phyloP scores from a whole-genome alignment of 1,140 invertebrate genomes.

The Neodiprion pinetum region DNA sequence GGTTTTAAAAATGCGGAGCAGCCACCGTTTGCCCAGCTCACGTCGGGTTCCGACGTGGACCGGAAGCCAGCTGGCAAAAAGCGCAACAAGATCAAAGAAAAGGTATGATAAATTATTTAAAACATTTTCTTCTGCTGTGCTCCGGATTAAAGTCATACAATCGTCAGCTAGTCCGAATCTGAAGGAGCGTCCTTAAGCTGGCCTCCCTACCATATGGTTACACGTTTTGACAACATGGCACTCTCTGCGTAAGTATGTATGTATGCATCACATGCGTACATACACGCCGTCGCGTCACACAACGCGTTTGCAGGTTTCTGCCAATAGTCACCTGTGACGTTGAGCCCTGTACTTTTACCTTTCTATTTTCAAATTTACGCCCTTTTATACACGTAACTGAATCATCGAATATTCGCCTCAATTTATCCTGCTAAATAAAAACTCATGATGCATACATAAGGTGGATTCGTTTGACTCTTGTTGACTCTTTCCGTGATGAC shows the following conservation, averaged over 20 bases:
- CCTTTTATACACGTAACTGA: too few relatives aligned
- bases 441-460: too few relatives aligned
- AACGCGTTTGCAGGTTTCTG: not conserved
- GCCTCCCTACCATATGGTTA: slow-evolving; percentile 41
- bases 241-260: slow-evolving; percentile 36
- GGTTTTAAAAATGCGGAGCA: slow-evolving; percentile 77
- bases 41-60: slow-evolving; percentile 65
- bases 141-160: too few relatives aligned
- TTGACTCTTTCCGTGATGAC: too few relatives aligned
- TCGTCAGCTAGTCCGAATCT: too few relatives aligned
- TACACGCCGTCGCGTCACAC: not conserved
- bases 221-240: slow-evolving; percentile 19
- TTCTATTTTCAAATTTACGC: not conserved
- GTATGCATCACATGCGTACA: slow-evolving; percentile 10
- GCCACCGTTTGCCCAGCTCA: slow-evolving; percentile 74
- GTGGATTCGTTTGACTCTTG: too few relatives aligned
- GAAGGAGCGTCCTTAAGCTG: not conserved
- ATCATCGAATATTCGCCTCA: too few relatives aligned
- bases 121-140: slow-evolving; percentile 3
- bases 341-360: slow-evolving; percentile 1
- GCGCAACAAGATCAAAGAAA: slow-evolving; percentile 71
- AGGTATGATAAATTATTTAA: slow-evolving; percentile 61
- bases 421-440: too few relatives aligned
- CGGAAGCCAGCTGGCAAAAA: slow-evolving; percentile 72
- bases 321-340: slow-evolving; percentile 25